A percentile compares a stretch with the other conserved stretches of the same genome.
Evolutionary conservation across 2,888 invertebrate genomes (phyloP).

Genomic region (Hecatera dysodea): DNA sequence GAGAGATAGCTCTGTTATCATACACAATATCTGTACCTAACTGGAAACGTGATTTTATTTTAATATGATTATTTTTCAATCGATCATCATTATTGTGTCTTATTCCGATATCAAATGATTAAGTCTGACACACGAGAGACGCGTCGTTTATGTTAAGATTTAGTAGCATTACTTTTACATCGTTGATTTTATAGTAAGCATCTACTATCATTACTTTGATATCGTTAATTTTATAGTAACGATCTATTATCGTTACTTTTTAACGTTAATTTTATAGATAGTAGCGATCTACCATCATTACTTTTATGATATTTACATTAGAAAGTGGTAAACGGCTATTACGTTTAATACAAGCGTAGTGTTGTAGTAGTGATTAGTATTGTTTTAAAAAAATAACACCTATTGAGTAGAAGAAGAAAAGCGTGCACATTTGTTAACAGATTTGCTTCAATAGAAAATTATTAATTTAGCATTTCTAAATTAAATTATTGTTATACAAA

Average conservation of each 20-base stretch:
- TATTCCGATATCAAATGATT: slow-evolving; percentile 16
- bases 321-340: slow-evolving; percentile 30
- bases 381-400: not conserved
- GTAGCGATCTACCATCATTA: not conserved
- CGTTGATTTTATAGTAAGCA: not conserved
- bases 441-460: not conserved
- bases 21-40: slow-evolving; percentile 20
- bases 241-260: no score
- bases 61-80: slow-evolving; percentile 24
- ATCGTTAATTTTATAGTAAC: not conserved
- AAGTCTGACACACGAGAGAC: slow-evolving; percentile 6
- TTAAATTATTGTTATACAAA: not conserved
- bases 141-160: not conserved
- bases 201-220: not conserved
- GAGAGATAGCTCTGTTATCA: slow-evolving; percentile 12
- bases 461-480: not conserved
- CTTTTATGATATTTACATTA: not conserved
- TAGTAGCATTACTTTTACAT: not conserved
- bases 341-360: slow-evolving; percentile 6
- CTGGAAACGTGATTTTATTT: slow-evolving; percentile 39
- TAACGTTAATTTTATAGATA: not conserved
- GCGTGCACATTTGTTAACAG: not conserved
- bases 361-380: not conserved
- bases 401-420: not conserved
- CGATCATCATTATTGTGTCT: slow-evolving; percentile 51